These are phyloP conservation scores for Danio albolineatus DNA, from an alignment of 2,797 vertebrate species.

Conservation along the genomic window DNA sequence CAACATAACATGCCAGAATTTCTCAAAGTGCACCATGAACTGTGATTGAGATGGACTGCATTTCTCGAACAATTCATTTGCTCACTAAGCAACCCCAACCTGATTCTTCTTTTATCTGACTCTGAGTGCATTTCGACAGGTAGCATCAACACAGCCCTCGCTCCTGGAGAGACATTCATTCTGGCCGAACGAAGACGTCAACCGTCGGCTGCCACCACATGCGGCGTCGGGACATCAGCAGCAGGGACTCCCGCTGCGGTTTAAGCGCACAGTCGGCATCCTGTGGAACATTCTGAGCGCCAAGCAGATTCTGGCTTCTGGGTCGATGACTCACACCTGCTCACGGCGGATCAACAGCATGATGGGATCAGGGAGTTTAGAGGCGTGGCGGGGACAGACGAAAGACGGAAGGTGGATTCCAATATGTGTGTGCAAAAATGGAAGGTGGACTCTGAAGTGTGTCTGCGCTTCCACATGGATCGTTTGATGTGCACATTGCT, in stretches of 20 bases:
- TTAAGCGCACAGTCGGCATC: conserved; percentile 27
- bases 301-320: conserved; percentile 11
- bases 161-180: conserved; percentile 8
- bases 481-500: conserved; percentile 72
- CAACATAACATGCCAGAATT: no score
- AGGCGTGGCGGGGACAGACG: conserved; percentile 42
- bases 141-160: neutral
- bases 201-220: conserved; percentile 10
- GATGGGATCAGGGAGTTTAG: conserved; percentile 50
- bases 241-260: conserved; percentile 32
- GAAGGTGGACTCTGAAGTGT: conserved; percentile 44
- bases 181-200: conserved; percentile 12
- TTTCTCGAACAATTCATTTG: neutral
- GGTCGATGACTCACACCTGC: conserved; percentile 45
- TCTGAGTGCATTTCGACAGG: neutral
- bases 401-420: conserved; percentile 37
- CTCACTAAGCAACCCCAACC: neutral
- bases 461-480: conserved; percentile 68
- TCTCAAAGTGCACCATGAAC: no score
- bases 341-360: conserved; percentile 21
- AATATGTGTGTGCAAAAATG: conserved; percentile 48
- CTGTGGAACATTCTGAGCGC: conserved; percentile 25
- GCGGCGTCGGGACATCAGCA: conserved; percentile 8
- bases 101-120: neutral
- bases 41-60: neutral